Base-by-base conservation (phyloP, 2,888 invertebrate genomes). In the Melitaea athalia region DNA sequence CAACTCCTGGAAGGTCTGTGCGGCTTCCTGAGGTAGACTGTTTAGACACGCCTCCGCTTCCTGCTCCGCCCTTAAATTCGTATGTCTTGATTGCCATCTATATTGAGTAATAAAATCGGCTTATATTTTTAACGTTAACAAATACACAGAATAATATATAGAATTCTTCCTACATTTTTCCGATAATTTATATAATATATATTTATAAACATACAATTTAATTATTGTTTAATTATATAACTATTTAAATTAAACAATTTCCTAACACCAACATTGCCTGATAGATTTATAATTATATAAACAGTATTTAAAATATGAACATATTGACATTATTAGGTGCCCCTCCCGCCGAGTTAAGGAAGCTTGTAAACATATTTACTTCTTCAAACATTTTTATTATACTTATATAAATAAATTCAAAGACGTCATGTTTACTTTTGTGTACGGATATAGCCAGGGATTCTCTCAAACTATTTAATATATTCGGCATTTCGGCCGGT, bases 51-150 rank as follows among this genome's bases (percentile, higher is more conserved):
- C 65, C 65, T 53, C 31, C 66, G 59, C 49, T 63, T 69, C 59
- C 63, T 42, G 43, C 66, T 63, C 63, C 69, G 63, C 69, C 69
- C 66, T 66, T 57, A 63, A 66, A 60, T 57, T 59, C 42, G 49
- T 45, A 45, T 57, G 33, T 42, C n/a, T 43, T 64, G 47, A 50
- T 50, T 59, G 14, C 24, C 63, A 65, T 60, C 53, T 61, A 57
- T 15, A 68, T 47, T 17, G 47, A 66, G 66, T 59, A 8, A 38
- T 38, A 38, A 38, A 38, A 38, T 38, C 8, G 6, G 17, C 50
- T 15, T 2, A 6, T 6, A 43, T 53, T 38, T 53, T 10, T 8
- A 12, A 12, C 24, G 3, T n/a, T 14, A 47, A 47, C 24, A 2
- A 24, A 24, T 24, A n/a, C n/a, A n/a, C n/a, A n/a, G n/a, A n/a